Evolutionary conservation across 1,140 invertebrate genomes (phyloP).

Genomic region (Nomia melanderi): DNA sequence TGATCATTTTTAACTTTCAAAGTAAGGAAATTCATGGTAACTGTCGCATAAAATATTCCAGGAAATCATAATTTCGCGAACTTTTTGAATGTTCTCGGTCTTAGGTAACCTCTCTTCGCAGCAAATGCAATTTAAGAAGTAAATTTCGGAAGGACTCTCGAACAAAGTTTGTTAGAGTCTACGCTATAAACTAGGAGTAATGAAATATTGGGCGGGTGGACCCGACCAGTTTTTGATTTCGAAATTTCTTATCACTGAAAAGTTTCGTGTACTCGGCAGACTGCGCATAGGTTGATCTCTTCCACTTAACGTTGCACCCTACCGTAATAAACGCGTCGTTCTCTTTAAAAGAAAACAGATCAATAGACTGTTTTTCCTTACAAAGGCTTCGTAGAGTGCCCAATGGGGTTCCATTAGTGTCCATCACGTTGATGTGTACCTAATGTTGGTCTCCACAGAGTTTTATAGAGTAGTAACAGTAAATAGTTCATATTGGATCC

Average conservation of each 20-base stretch:
- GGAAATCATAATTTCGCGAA: not conserved
- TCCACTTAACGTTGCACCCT: slow-evolving; percentile 48
- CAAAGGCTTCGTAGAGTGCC: not conserved
- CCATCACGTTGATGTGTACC: not conserved
- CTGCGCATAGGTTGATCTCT: slow-evolving; percentile 40
- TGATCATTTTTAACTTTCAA: not conserved
- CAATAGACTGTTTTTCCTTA: slow-evolving; percentile 5
- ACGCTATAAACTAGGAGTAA: not conserved
- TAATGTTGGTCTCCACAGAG: not conserved
- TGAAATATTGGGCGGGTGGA: not conserved
- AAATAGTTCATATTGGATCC: too few species aligned
- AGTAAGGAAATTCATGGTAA: not conserved
- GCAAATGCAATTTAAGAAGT: not conserved
- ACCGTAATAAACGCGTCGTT: slow-evolving; percentile 46
- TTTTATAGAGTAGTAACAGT: not conserved
- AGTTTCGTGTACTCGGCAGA: slow-evolving; percentile 1
- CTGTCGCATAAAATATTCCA: not conserved
- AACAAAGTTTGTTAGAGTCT: not conserved
- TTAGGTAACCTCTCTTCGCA: not conserved
- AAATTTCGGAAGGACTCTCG: not conserved
- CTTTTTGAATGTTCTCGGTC: too few species aligned
- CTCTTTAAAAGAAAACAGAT: not conserved
- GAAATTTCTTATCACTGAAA: too few species aligned
- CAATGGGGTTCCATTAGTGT: not conserved
- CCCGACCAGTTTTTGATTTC: not conserved